Evolutionary conservation across 2,797 vertebrate genomes (phyloP).

Genomic region (Poliocrania exsul): DNA sequence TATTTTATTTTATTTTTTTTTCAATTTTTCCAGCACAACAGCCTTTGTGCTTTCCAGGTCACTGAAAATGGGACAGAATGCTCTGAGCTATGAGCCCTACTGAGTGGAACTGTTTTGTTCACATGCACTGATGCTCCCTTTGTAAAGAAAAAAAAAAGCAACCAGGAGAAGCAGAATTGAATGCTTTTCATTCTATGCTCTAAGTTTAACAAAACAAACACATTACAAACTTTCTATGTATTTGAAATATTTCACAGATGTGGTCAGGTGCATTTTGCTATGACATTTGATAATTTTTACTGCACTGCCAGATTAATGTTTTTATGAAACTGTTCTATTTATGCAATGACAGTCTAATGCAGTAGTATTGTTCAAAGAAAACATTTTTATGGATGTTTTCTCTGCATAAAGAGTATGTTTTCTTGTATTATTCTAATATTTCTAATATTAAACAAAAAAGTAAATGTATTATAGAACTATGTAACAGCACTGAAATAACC

Average conservation of each 20-base stretch:
- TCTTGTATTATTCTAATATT: neutral
- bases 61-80: conserved; percentile 66
- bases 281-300: neutral
- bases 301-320: neutral
- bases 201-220: conserved; percentile 47
- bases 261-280: conserved; percentile 22
- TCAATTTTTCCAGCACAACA: neutral
- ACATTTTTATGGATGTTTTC: neutral
- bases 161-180: conserved; percentile 26
- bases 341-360: neutral
- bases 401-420: neutral
- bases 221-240: neutral
- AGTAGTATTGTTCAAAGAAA: neutral
- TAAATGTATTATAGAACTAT: neutral
- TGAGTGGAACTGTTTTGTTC: conserved; percentile 64
- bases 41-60: conserved; percentile 64
- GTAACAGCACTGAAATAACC: neutral
- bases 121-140: conserved; percentile 13
- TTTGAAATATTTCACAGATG: conserved; percentile 20
- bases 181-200: neutral
- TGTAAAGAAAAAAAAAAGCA: conserved; percentile 24
- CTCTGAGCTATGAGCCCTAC: conserved; percentile 60
- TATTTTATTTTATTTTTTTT: neutral
- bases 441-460: neutral
- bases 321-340: neutral